Conservation (phyloP, 2,888 invertebrate genomes). For the Tachina lurida region DNA sequence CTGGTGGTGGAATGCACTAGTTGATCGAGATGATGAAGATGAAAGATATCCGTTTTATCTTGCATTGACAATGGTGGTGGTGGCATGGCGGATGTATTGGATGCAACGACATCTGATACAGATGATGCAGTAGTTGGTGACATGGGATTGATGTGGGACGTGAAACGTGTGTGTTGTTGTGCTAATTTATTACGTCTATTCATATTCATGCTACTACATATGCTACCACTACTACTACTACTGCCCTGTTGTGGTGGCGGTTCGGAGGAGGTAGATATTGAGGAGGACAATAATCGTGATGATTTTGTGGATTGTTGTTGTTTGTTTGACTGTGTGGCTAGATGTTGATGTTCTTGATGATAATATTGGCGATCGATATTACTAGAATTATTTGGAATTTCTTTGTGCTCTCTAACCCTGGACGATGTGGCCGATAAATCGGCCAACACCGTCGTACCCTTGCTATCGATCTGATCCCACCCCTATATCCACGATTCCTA, state of each 20-base stretch:
- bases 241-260: slow-evolving; percentile 49
- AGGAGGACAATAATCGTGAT: slow-evolving; percentile 71
- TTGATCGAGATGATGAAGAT: slow-evolving; percentile 68
- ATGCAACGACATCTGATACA: slow-evolving; percentile 67
- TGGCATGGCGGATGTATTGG: slow-evolving; percentile 61
- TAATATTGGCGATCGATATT: slow-evolving; percentile 71
- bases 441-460: slow-evolving; percentile 66
- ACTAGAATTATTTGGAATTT: slow-evolving; percentile 67
- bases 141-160: slow-evolving; percentile 65
- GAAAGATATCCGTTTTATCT: slow-evolving; percentile 71
- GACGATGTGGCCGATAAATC: slow-evolving; percentile 56
- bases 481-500: slow-evolving; percentile 84
- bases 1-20: slow-evolving; percentile 53
- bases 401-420: slow-evolving; percentile 71
- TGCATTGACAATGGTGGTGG: slow-evolving; percentile 64
- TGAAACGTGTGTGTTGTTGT: slow-evolving; percentile 65
- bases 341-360: slow-evolving; percentile 71
- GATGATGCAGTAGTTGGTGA: slow-evolving; percentile 65
- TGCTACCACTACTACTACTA: slow-evolving; percentile 65
- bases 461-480: slow-evolving; percentile 83
- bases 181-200: slow-evolving; percentile 68
- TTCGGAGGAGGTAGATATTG: slow-evolving; percentile 69
- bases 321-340: slow-evolving; percentile 63
- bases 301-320: slow-evolving; percentile 67
- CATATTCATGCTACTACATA: slow-evolving; percentile 59